Evolutionary conservation across 1,140 invertebrate genomes (phyloP), one percentile per base, ranked within the genome.

Genomic region (Rhyzopertha dominica): DNA sequence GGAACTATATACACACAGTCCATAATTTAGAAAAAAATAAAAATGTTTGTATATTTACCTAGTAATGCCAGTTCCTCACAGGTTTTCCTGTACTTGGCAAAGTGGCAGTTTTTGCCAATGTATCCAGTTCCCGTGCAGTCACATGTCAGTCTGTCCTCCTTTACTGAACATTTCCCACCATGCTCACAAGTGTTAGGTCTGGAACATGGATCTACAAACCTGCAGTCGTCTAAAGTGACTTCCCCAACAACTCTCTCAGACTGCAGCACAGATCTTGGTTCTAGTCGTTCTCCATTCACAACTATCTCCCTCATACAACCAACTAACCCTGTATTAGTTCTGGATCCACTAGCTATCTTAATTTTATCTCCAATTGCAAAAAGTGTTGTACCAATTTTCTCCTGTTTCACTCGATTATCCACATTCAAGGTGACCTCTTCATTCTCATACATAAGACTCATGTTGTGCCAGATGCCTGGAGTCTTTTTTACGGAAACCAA

Each of bases 31-130:
- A n/a, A 4, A 18, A 14, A 18, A 8, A 42, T 4, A 32, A 32
- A 18, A 41, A 47, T 16, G 37, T 2, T 31, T 8, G 18, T 19
- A 30, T 29, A 5, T 1, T 50, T 48, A 16, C 83, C 83, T 4
- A 93, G 66, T 3, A 94, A 72, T 8, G 89, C 90, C 30, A 95
- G 64, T 61, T 95, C 90, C 69, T 95, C 90, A 65, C 92, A 96
- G 0, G 90, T 93, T 63, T 89, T 85, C 45, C 87, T 79, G 60
- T 89, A 91, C 38, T 84, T 78, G 7, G 92, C 85, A 61, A 95
- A 96, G 63, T 95, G 91, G 57, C 92, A 96, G 59, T 94, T 92
- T 62, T 88, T 88, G 22, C 92, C 92, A 28, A 87, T 88, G 44
- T 87, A 87, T 1, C 84, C 89, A 4, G 88, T 92, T 35, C 82